phyloP scores from a whole-genome alignment of 2,797 vertebrate species.

The Sebastes steindachneri region DNA sequence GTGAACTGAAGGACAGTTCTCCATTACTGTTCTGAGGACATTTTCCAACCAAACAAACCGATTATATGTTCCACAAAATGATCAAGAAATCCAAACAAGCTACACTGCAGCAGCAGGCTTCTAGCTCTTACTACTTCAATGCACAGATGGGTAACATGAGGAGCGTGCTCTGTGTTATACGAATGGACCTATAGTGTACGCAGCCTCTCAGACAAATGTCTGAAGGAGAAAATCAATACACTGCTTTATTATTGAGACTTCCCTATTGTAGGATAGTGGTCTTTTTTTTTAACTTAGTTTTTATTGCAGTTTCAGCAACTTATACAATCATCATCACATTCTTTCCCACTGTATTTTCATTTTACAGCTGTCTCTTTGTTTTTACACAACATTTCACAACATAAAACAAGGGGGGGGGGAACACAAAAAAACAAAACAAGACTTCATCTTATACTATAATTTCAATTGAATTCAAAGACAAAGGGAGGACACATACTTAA shows the following conservation, averaged over 20 bases:
- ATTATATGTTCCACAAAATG: not conserved
- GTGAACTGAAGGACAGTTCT: not conserved
- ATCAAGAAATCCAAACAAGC: not conserved
- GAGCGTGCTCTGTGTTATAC: not conserved
- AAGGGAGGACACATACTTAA: no score
- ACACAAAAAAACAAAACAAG: no score
- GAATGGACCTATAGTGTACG: not conserved
- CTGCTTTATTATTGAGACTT: not conserved
- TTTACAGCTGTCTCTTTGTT: no score
- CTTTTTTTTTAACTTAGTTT: not conserved
- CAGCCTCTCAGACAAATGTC: constrained; percentile 12
- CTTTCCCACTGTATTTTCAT: no score
- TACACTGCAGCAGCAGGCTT: not conserved
- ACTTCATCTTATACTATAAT: no score
- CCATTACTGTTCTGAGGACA: not conserved
- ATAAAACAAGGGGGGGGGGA: no score
- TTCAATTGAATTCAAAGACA: no score
- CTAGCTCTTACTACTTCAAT: no score
- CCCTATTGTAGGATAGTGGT: not conserved
- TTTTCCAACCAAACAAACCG: not conserved
- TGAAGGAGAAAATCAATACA: constrained; percentile 34
- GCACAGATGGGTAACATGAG: not conserved
- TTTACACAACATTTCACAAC: no score
- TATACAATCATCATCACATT: no score
- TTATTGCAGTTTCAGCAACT: no score